phyloP scores from a whole-genome alignment of 2,888 invertebrate genomes.

The Xiphydria camelus region DNA sequence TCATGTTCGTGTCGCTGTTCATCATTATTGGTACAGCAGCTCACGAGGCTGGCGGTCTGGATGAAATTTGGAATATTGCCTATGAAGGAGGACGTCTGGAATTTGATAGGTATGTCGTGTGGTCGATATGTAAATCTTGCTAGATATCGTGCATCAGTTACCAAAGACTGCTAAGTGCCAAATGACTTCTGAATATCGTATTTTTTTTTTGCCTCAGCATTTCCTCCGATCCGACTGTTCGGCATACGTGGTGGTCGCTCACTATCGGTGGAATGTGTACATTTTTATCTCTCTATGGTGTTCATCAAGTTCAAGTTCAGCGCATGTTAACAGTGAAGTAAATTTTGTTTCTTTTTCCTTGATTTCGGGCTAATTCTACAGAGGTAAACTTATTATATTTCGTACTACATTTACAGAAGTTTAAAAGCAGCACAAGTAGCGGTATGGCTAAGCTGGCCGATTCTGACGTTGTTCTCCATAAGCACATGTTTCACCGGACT shows the following conservation, averaged over 20 bases:
- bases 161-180: background rate
- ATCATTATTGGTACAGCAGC: slow-evolving; percentile 75
- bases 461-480: slow-evolving; percentile 73
- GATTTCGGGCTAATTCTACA: background rate
- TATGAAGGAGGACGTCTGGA: slow-evolving; percentile 70
- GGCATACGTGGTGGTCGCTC: slow-evolving; percentile 82
- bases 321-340: slow-evolving; percentile 70
- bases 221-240: slow-evolving; percentile 74
- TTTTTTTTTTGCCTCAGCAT: slow-evolving; percentile 61
- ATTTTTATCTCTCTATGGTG: slow-evolving; percentile 80
- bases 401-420: slow-evolving; percentile 50
- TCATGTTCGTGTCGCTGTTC: slow-evolving; percentile 83
- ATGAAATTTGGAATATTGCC: slow-evolving; percentile 71
- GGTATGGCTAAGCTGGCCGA: slow-evolving; percentile 81
- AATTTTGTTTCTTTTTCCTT: slow-evolving; percentile 7
- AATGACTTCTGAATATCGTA: too few relatives aligned
- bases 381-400: background rate
- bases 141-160: background rate
- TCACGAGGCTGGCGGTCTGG: slow-evolving; percentile 70
- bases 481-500: slow-evolving; percentile 71
- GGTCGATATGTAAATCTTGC: background rate
- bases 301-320: slow-evolving; percentile 85
- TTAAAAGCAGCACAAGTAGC: slow-evolving; percentile 72
- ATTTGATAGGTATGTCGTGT: slow-evolving; percentile 64
- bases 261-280: slow-evolving; percentile 78